Evolutionary conservation across 2,113 vertebrate genomes (phyloP), one percentile per base, ranked within the genome.

Genomic region (Scalopus aquaticus): DNA sequence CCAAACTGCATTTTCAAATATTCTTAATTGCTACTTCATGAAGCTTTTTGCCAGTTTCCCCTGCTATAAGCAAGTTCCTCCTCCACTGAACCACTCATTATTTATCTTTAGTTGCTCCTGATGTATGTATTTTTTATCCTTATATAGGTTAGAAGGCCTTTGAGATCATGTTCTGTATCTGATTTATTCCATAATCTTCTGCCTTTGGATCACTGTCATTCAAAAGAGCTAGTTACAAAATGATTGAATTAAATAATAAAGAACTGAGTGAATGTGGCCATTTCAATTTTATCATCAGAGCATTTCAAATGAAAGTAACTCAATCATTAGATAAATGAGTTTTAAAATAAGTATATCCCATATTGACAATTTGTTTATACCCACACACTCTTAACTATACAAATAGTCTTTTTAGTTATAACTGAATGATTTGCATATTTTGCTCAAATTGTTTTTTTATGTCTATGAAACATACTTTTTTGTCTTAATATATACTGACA

Each of bases 241-340:
- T 88, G 26, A 91, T 85, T 80, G 26, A 19, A 62, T 85, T 60
- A 95, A 91, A 74, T 88, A 79, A 37, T 65, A 44, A 65, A 54
- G 65, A 89, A 80, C 24, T 67, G 35, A 92, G 54, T 88, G 35
- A 86, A 78, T 67, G 58, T 64, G 16, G 28, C 79, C 44, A 82
- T 69, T 93, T 88, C 64, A 58, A 77, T 81, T 87, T 90, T 49
- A 91, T 64, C 70, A 69, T 70, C 17, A 86, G 35, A 92, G 19
- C 24, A 62, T 82, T 93, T 82, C 13, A 90, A 92, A 85, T 86
- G 69, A 93, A 81, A 60, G 26, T 54, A 89, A 93, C 65, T 44
- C 80, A 54, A 51, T 56, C 32, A 88, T 86, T 95, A 91, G 19
- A 24, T 83, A 79, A 62, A 77, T 84, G 49, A 82, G 37, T 46